A percentile compares a stretch with the other conserved stretches of the same genome.
Evolutionary conservation across 2,113 vertebrate species (phyloP).

Genomic region (Forbesichthys papilliferus): DNA sequence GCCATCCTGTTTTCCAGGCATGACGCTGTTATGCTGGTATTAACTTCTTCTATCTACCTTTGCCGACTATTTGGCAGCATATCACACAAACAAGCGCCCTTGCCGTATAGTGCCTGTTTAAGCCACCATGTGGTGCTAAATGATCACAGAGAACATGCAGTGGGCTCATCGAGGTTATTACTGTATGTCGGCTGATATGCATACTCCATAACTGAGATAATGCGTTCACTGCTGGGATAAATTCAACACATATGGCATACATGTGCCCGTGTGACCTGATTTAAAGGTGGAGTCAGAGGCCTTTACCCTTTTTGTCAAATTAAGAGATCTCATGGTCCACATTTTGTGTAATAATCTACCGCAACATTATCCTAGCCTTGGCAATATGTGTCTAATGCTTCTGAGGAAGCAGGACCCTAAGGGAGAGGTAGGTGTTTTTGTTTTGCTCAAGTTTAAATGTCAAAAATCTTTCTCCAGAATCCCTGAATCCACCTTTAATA

Average conservation of each 20-base stretch:
- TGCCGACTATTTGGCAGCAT: neutral
- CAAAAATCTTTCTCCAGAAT: too few relatives aligned
- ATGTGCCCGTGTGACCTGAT: neutral
- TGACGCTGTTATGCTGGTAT: too few relatives aligned
- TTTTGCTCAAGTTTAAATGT: too few relatives aligned
- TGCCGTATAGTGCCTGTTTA: neutral
- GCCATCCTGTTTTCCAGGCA: too few relatives aligned
- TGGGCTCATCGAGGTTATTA: slow-evolving; percentile 13
- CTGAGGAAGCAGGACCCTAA: too few relatives aligned
- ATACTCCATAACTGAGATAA: slow-evolving; percentile 3
- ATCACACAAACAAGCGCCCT: neutral
- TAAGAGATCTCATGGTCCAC: too few relatives aligned
- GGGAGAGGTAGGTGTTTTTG: too few relatives aligned
- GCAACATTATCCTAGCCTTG: too few relatives aligned
- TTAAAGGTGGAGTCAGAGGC: neutral
- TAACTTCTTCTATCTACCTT: too few relatives aligned
- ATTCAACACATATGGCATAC: slow-evolving; percentile 14
- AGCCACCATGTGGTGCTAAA: slow-evolving; percentile 56
- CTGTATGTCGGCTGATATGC: slow-evolving; percentile 8
- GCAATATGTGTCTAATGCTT: too few relatives aligned
- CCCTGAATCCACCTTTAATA: neutral
- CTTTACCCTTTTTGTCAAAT: too few relatives aligned
- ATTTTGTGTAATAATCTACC: too few relatives aligned
- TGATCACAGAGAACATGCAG: slow-evolving; percentile 6
- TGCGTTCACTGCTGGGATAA: slow-evolving; percentile 13